phyloP scores from a whole-genome alignment of 2,888 invertebrate genomes.

The Sinhomidia bicolor region DNA sequence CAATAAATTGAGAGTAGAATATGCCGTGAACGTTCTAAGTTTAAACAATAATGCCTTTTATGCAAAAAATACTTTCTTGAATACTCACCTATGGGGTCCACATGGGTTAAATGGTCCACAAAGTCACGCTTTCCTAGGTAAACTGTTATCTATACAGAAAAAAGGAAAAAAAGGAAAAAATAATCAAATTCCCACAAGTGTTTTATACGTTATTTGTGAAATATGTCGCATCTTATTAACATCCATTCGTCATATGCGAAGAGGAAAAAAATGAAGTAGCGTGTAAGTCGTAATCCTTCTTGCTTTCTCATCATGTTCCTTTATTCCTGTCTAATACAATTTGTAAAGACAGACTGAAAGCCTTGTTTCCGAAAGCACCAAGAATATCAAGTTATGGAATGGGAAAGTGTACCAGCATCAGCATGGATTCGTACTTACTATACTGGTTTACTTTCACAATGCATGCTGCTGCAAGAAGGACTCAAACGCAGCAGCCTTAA shows the following conservation, averaged over 20 bases:
- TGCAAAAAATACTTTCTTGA: background rate
- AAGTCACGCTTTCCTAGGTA: slow-evolving; percentile 94
- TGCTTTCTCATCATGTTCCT: slow-evolving; percentile 28
- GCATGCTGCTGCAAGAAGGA: background rate
- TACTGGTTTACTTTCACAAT: slow-evolving; percentile 11
- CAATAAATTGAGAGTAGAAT: background rate
- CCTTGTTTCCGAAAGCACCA: background rate
- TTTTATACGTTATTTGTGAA: background rate
- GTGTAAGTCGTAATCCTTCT: slow-evolving; percentile 46
- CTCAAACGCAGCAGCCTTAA: background rate
- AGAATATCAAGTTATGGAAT: background rate
- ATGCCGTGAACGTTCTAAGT: background rate
- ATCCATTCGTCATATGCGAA: slow-evolving; percentile 3
- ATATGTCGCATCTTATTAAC: slow-evolving; percentile 4
- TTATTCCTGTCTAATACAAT: slow-evolving; percentile 30
- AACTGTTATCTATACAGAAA: slow-evolving; percentile 88
- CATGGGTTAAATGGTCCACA: slow-evolving; percentile 92
- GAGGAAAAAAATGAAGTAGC: slow-evolving; percentile 8
- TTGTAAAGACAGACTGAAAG: slow-evolving; percentile 18
- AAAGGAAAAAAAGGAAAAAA: slow-evolving; percentile 49
- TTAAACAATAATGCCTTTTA: background rate
- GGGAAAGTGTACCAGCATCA: background rate
- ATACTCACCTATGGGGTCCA: slow-evolving; percentile 91
- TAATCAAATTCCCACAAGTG: background rate
- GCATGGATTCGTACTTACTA: background rate